Percentiles rank a stretch among this genome's conserved stretches.
Conservation (phyloP, 2,113 vertebrate genomes). For the Oophaga pumilio region DNA sequence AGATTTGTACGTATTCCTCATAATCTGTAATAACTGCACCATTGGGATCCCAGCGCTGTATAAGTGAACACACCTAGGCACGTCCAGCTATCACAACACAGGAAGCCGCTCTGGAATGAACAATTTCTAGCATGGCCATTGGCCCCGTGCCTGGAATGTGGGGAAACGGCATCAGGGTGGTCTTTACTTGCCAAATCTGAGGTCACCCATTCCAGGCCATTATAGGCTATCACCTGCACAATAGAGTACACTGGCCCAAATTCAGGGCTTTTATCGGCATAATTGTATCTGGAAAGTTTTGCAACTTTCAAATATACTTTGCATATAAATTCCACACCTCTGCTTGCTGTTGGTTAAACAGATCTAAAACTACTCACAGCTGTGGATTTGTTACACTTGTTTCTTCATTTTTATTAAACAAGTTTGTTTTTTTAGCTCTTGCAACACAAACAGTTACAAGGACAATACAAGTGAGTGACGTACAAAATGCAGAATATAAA, state of each 20-base stretch:
- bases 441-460: too few species aligned
- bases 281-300: neutral
- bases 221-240: neutral
- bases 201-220: neutral
- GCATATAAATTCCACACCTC: neutral
- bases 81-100: neutral
- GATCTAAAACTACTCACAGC: neutral
- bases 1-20: neutral
- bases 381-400: too few species aligned
- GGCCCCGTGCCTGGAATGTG: constrained; percentile 20
- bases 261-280: neutral
- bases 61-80: neutral
- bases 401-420: too few species aligned
- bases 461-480: too few species aligned
- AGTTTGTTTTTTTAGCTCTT: too few species aligned
- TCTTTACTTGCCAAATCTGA: neutral
- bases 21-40: neutral
- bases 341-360: neutral
- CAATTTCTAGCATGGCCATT: neutral
- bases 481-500: too few species aligned
- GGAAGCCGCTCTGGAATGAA: neutral
- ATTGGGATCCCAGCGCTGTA: neutral
- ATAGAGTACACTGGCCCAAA: neutral
- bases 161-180: neutral
- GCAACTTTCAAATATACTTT: neutral